phyloP scores from a whole-genome alignment of 2,888 invertebrate genomes.

The Bombylius discolor region DNA sequence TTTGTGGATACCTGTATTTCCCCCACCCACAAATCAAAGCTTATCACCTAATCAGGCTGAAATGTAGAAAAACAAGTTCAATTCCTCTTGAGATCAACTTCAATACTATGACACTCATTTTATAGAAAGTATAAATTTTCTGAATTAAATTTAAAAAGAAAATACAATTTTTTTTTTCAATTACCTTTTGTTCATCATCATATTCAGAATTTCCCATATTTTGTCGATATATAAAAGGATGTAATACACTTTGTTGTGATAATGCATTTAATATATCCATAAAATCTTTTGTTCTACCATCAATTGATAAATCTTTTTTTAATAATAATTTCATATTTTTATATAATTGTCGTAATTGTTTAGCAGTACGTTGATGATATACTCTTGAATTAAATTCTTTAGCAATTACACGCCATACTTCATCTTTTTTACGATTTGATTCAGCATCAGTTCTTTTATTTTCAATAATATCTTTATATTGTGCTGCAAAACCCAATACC shows the following conservation, averaged over 20 bases:
- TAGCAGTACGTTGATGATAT: slow-evolving; percentile 35
- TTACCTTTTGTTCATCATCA: slow-evolving; percentile 31
- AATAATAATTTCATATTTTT: slow-evolving; percentile 35
- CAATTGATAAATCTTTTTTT: slow-evolving; percentile 32
- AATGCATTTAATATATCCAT: slow-evolving; percentile 33
- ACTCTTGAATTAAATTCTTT: slow-evolving; percentile 34
- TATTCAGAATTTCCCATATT: slow-evolving; percentile 6
- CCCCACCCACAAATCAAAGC: too few relatives aligned
- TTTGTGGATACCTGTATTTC: too few relatives aligned
- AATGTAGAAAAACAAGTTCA: too few relatives aligned
- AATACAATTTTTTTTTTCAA: slow-evolving; percentile 7
- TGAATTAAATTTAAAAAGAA: too few relatives aligned
- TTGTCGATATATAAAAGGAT: slow-evolving; percentile 22
- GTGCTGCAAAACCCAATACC: slow-evolving; percentile 34
- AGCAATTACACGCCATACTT: slow-evolving; percentile 35
- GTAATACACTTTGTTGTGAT: slow-evolving; percentile 29
- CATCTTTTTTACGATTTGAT: slow-evolving; percentile 34
- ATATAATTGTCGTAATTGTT: slow-evolving; percentile 34
- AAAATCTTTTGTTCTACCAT: slow-evolving; percentile 18
- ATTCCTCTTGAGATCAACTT: too few relatives aligned
- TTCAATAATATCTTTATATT: slow-evolving; percentile 35
- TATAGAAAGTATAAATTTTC: too few relatives aligned
- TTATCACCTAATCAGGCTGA: too few relatives aligned
- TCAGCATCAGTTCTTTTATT: slow-evolving; percentile 35
- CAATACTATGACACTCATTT: too few relatives aligned